Conservation (phyloP, 2,113 vertebrate species). For the Antigone vipio region DNA sequence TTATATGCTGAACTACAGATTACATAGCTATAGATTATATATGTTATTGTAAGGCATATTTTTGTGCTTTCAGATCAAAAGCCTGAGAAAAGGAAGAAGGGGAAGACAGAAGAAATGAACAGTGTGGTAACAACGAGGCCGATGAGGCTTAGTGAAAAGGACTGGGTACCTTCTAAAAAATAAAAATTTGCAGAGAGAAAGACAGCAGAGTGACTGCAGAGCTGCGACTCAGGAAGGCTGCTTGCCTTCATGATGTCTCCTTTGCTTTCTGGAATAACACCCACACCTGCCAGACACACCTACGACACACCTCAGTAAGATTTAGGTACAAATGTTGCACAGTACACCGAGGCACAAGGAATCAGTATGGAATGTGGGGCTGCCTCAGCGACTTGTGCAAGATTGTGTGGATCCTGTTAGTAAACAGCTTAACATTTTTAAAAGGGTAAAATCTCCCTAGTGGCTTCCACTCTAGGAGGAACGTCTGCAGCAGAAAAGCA, state of each 20-base stretch:
- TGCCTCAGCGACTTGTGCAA: background rate
- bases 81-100: background rate
- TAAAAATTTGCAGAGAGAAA: background rate
- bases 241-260: background rate
- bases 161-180: background rate
- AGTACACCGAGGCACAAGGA: background rate
- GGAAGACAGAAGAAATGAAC: background rate
- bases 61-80: background rate
- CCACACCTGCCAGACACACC: background rate
- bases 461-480: accelerated
- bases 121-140: accelerated
- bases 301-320: accelerated
- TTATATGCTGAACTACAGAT: background rate
- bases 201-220: accelerated
- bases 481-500: background rate
- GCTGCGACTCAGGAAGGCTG: background rate
- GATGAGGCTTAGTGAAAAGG: background rate
- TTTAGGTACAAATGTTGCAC: accelerated
- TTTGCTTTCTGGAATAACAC: background rate
- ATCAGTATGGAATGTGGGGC: accelerated
- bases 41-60: accelerated
- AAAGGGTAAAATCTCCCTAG: background rate
- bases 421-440: background rate
- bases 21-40: too few species aligned
- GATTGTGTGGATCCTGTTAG: background rate